Percentiles rank a stretch among this genome's conserved stretches.
Evolutionary conservation across 2,113 vertebrate species (phyloP).

Genomic region (Lepus europaeus): DNA sequence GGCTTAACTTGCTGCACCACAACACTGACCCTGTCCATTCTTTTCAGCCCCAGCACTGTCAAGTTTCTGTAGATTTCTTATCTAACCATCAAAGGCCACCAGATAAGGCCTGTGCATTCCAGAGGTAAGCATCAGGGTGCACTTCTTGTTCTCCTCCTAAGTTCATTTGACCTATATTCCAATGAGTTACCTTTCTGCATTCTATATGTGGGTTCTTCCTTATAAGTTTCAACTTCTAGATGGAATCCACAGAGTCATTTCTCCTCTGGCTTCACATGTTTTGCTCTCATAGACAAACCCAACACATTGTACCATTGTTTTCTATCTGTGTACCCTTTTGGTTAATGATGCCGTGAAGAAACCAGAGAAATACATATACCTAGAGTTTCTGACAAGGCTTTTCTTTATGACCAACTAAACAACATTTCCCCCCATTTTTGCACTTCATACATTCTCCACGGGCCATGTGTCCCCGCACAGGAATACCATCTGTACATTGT

Average conservation of each 20-base stretch:
- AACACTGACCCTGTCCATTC: not conserved
- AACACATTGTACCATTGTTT: not conserved
- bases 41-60: not conserved
- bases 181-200: not conserved
- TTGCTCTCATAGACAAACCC: not conserved
- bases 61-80: not conserved
- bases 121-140: not conserved
- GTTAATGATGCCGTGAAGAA: not conserved
- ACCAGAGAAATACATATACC: not conserved
- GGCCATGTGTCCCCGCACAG: not conserved
- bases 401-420: not conserved
- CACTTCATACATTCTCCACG: not conserved
- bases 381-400: not conserved
- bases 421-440: not conserved
- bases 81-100: not conserved
- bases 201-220: not conserved
- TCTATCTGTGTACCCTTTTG: conserved; percentile 5
- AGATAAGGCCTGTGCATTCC: not conserved
- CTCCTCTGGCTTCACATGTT: not conserved
- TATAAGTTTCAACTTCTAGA: not conserved
- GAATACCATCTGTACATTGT: not conserved
- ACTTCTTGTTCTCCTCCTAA: not conserved
- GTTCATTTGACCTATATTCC: not conserved
- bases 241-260: not conserved
- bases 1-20: no score